Conservation (phyloP, 2,797 vertebrate species). For the Taenioides sp. region DNA sequence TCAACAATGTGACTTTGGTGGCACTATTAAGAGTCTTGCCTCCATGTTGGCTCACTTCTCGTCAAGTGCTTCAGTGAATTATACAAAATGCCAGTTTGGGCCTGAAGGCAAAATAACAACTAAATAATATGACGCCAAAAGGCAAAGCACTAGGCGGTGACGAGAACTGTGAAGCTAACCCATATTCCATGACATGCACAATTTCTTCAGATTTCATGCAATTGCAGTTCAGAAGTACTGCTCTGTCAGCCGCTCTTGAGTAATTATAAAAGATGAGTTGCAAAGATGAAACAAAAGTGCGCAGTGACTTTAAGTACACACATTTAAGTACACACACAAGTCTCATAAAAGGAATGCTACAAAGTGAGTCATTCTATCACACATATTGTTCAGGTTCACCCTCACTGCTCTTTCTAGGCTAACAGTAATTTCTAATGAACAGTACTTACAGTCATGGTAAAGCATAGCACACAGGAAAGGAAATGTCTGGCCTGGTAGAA, state of each 20-base stretch:
- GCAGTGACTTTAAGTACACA: background rate
- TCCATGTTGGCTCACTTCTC: background rate
- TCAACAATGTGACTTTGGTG: too few relatives aligned
- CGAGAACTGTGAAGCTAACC: background rate
- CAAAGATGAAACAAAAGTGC: background rate
- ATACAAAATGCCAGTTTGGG: background rate
- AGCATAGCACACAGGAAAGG: too few relatives aligned
- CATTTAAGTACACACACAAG: conserved; percentile 5
- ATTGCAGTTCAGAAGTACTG: background rate
- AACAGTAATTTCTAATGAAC: background rate
- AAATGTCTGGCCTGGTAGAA: too few relatives aligned
- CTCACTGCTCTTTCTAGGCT: background rate
- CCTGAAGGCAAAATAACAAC: conserved; percentile 8
- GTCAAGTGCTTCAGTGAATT: background rate
- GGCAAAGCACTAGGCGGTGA: background rate
- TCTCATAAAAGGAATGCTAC: background rate
- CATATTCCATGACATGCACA: background rate
- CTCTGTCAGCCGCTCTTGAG: background rate
- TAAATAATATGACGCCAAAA: conserved; percentile 3
- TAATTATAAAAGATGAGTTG: background rate
- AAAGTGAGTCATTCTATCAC: background rate
- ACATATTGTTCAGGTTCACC: background rate
- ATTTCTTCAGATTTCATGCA: background rate
- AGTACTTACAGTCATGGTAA: background rate
- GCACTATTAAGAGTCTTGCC: background rate